Conservation (phyloP, 2,888 invertebrate species). For the Ligdia adustata region DNA sequence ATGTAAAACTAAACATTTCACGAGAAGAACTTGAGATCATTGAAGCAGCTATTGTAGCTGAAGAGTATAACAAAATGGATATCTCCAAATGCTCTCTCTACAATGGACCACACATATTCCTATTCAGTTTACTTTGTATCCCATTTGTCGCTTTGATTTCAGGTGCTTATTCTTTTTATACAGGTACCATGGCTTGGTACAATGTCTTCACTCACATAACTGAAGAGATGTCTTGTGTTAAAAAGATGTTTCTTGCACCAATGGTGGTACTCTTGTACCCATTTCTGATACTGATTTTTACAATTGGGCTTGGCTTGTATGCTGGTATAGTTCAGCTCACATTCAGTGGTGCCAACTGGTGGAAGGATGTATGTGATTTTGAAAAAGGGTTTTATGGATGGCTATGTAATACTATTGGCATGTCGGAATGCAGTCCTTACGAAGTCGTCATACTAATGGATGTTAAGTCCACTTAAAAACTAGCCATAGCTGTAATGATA, state of each 20-base stretch:
- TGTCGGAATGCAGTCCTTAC: constrained; percentile 90
- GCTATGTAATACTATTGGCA: constrained; percentile 86
- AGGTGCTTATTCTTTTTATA: constrained; percentile 88
- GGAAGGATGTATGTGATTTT: constrained; percentile 88
- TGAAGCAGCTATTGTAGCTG: constrained; percentile 85
- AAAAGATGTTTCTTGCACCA: constrained; percentile 86
- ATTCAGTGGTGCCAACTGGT: constrained; percentile 87
- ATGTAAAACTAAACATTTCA: constrained; percentile 89
- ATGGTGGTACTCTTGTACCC: constrained; percentile 88
- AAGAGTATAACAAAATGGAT: constrained; percentile 82
- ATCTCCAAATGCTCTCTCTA: constrained; percentile 82
- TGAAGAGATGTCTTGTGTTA: constrained; percentile 86
- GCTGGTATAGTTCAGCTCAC: constrained; percentile 88
- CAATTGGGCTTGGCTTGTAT: constrained; percentile 86
- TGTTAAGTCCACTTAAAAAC: constrained; percentile 63
- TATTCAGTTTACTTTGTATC: constrained; percentile 86
- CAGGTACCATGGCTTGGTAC: constrained; percentile 91
- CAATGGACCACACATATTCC: constrained; percentile 86
- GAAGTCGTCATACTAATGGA: constrained; percentile 87
- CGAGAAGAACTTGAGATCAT: constrained; percentile 88
- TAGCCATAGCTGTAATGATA: constrained; percentile 1
- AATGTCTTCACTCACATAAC: constrained; percentile 88
- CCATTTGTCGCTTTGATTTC: constrained; percentile 87
- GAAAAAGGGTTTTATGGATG: constrained; percentile 92
- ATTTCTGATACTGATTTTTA: constrained; percentile 86